Evolutionary conservation across 2,888 invertebrate genomes (phyloP).

Genomic region (Cheilosia vulpina): DNA sequence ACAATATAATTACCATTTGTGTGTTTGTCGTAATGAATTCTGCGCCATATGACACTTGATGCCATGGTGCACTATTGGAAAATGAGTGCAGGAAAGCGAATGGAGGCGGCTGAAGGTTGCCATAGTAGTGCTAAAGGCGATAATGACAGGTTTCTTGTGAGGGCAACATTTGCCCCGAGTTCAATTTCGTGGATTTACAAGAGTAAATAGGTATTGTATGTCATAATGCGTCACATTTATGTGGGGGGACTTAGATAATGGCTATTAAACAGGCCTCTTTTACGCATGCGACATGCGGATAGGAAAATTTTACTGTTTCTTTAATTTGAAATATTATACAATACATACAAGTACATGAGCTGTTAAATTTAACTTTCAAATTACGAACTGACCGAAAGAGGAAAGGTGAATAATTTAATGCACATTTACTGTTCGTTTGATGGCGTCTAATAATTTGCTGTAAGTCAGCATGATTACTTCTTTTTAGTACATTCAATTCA

Average conservation of each 20-base stretch:
- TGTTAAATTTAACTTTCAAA: too few species aligned
- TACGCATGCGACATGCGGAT: slow-evolving; percentile 6
- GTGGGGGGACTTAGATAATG: slow-evolving; percentile 33
- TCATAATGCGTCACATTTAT: slow-evolving; percentile 36
- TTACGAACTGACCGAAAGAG: too few species aligned
- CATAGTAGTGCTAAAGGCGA: slow-evolving; percentile 57
- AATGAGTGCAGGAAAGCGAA: neutral
- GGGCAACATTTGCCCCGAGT: slow-evolving; percentile 34
- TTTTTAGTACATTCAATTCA: too few species aligned
- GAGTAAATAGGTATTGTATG: slow-evolving; percentile 19
- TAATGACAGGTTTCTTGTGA: slow-evolving; percentile 56
- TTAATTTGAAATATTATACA: too few species aligned
- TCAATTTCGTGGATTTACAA: slow-evolving; percentile 36
- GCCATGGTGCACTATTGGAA: slow-evolving; percentile 8
- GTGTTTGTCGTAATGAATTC: slow-evolving; percentile 48
- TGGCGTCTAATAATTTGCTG: too few species aligned
- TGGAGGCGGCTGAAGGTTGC: slow-evolving; percentile 26
- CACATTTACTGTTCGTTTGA: too few species aligned
- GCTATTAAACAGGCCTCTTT: slow-evolving; percentile 31
- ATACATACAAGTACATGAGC: too few species aligned
- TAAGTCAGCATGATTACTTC: too few species aligned
- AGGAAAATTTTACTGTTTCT: neutral
- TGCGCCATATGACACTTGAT: slow-evolving; percentile 59
- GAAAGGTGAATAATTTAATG: too few species aligned
- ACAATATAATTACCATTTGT: slow-evolving; percentile 64